Conservation (phyloP, 2,888 invertebrate genomes). For the Drosophila anomalata region DNA sequence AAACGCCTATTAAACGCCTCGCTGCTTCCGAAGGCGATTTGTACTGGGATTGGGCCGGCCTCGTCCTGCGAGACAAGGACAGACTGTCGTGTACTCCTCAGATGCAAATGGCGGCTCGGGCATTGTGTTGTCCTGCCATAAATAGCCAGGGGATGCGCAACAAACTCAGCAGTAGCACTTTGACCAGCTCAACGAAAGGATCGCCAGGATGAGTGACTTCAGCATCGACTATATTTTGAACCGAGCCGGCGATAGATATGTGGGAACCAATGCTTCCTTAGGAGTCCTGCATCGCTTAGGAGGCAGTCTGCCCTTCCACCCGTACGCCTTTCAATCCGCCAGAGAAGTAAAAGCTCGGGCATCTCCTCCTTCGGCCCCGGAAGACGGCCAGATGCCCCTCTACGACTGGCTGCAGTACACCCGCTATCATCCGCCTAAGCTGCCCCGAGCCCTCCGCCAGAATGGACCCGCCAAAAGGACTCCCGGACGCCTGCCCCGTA, state of each 20-base stretch:
- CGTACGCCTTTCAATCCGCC: conserved; percentile 47
- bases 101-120: conserved; percentile 35
- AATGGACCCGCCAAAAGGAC: conserved; percentile 85
- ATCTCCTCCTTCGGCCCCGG: conserved; percentile 30
- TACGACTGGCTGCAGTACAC: conserved; percentile 89
- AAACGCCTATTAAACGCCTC: conserved; percentile 69
- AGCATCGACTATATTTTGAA: conserved; percentile 87
- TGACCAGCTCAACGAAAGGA: conserved; percentile 49
- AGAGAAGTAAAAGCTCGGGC: conserved; percentile 19
- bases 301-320: conserved; percentile 51
- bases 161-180: conserved; percentile 59
- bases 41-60: conserved; percentile 26
- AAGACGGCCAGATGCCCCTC: conserved; percentile 70
- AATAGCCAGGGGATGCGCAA: conserved; percentile 62
- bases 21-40: conserved; percentile 32
- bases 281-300: conserved; percentile 67
- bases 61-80: conserved; percentile 34
- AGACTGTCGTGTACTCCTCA: conserved; percentile 3
- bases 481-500: conserved; percentile 87
- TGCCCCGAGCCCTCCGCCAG: conserved; percentile 85
- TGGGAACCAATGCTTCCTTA: conserved; percentile 80
- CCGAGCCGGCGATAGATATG: conserved; percentile 84
- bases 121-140: conserved; percentile 58
- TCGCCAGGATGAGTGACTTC: conserved; percentile 84
- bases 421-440: conserved; percentile 88